A percentile compares a stretch with the other conserved stretches of the same genome.
phyloP scores from a whole-genome alignment of 64 coral and sea anemone species.

The Pocillopora damicornis region DNA sequence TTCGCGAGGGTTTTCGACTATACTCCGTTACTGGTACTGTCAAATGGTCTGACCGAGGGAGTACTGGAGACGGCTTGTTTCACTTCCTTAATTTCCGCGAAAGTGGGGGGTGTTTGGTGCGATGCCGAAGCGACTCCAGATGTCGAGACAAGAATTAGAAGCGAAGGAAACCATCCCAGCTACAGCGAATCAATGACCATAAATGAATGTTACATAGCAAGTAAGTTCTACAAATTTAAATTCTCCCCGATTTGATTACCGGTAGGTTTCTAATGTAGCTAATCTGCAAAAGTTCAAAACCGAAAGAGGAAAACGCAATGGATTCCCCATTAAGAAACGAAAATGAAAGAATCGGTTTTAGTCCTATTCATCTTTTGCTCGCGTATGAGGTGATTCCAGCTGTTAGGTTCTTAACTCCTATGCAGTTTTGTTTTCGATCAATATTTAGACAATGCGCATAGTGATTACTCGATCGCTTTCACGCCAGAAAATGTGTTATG shows the following conservation, averaged over 20 bases:
- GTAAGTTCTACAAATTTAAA: background rate
- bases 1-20: too few relatives aligned
- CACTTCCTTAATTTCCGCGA: constrained; percentile 6
- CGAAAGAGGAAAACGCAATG: too few relatives aligned
- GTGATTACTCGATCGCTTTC: too few relatives aligned
- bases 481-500: too few relatives aligned
- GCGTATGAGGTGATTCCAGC: too few relatives aligned
- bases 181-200: background rate
- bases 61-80: background rate
- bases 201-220: background rate
- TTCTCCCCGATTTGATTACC: background rate
- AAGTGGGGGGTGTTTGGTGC: background rate
- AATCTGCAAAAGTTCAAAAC: too few relatives aligned
- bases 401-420: too few relatives aligned
- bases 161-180: background rate
- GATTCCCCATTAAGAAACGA: too few relatives aligned
- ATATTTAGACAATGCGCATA: too few relatives aligned
- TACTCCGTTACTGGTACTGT: background rate
- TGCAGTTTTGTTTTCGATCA: too few relatives aligned
- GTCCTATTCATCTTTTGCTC: too few relatives aligned
- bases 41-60: background rate
- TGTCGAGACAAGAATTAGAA: background rate
- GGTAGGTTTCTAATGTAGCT: background rate
- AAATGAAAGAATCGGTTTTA: too few relatives aligned
- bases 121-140: background rate